Base-by-base conservation (phyloP, 2,113 vertebrate genomes). In the Tenrec ecaudatus region DNA sequence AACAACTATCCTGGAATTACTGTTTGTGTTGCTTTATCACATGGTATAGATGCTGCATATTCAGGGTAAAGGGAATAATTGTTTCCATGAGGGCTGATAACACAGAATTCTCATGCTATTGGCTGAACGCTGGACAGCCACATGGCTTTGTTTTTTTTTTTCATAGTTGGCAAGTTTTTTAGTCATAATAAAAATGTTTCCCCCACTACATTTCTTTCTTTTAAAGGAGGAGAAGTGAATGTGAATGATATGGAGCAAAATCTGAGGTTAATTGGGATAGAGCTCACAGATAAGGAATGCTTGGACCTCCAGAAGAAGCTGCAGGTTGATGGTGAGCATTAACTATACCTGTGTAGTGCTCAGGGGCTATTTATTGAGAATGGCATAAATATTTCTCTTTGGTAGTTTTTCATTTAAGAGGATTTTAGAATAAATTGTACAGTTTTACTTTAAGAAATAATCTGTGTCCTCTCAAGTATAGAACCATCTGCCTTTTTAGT, bases 161-260 rank as follows among this genome's bases (percentile, higher is more conserved):
- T 40, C 16, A 75, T 40, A 29, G 15, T 68, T 80, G 27, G 23
- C 27, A 75, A 19, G 57, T 40, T 40, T 33, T 82, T 79, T 8
- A 47, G 23, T 86, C 53, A 76, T 33, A 38, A n/a, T 17, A 1
- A 33, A 68, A 73, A 22, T 76, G n/a, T 58, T 68, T 23, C 40
- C 25, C 4, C 25, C 22, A 25, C 22, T 68, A 23, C 4, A 64
- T 75, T 81, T 94, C n/a, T 81, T 90, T 89, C 31, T 86, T 75
- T 94, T 81, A 20, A 94, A 94, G 88, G 88, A 86, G 88, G 40
- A 81, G 76, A 82, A 86, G 68, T 94, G 66, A 81, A 76, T 29
- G 16, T 82, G 66, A 90, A 69, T 68, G 77, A 82, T 66, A 76
- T 86, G 6, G 53, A 81, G 86, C 81, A 25, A 58, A 6, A 15